phyloP scores from a whole-genome alignment of 1,140 invertebrate species.

The Aphelenchoides fujianensis region DNA sequence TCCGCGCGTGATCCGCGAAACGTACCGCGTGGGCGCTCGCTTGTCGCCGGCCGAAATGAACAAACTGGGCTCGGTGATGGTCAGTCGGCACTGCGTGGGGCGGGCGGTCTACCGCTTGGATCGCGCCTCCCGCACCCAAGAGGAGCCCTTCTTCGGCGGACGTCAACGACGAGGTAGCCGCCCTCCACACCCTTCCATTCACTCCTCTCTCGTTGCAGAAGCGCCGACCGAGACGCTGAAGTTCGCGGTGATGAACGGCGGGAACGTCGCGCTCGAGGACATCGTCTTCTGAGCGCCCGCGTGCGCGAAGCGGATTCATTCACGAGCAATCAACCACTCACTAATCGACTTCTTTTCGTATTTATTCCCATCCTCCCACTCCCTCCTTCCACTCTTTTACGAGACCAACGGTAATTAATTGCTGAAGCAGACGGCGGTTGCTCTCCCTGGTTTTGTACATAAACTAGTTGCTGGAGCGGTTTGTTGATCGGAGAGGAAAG shows the following conservation, averaged over 20 bases:
- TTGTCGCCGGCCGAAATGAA: slow-evolving; percentile 44
- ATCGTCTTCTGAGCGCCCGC: slow-evolving; percentile 50
- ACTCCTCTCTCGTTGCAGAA: background rate
- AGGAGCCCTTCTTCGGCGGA: slow-evolving; percentile 30
- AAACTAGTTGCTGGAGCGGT: too few species aligned
- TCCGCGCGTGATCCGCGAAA: slow-evolving; percentile 58
- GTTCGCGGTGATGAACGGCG: slow-evolving; percentile 48
- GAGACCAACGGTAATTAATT: too few species aligned
- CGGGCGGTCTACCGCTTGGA: slow-evolving; percentile 31
- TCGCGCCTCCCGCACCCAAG: slow-evolving; percentile 20
- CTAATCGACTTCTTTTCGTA: too few species aligned
- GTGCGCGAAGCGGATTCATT: too few species aligned
- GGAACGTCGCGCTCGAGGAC: slow-evolving; percentile 50
- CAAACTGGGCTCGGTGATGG: slow-evolving; percentile 55
- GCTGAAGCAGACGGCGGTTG: too few species aligned
- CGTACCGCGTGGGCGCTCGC: slow-evolving; percentile 54
- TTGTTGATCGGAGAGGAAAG: too few species aligned
- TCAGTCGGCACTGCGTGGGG: slow-evolving; percentile 42
- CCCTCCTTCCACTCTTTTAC: too few species aligned
- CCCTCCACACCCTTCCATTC: background rate
- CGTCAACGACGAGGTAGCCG: slow-evolving; percentile 1
- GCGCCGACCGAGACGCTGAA: slow-evolving; percentile 35
- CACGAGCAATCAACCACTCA: too few species aligned
- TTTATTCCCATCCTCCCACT: too few species aligned
- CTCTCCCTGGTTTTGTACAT: too few species aligned